Base-by-base conservation (phyloP, 2,113 vertebrate species). In the Nettapus auritus region DNA sequence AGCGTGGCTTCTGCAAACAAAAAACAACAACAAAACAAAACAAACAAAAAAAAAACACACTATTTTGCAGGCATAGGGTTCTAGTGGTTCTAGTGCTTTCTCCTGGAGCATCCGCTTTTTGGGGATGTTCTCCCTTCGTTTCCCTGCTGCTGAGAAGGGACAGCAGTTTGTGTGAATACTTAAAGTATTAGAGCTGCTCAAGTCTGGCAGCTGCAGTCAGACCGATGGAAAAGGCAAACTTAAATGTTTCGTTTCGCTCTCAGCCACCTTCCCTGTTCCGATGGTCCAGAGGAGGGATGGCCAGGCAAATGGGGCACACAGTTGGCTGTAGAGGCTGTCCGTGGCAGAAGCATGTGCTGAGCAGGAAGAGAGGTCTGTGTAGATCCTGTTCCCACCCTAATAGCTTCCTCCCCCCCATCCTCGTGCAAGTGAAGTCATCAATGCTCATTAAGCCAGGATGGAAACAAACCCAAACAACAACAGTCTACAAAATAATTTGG, bases 381-480 rank as follows among this genome's bases (percentile, higher is more conserved):
- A 31, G 94, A 86, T 93, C 66, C 16, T 69, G 53, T 90, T 92
- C 93, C 93, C 53, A 2, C 38, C 50, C 60, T 94, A 90, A 94
- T 94, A 75, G 83, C 53, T 94, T 92, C 40, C 55, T 66, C 92
- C 90, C 25, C 66, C n/a, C 60, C 33, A 6, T 64, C 29, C 33
- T 80, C 31, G 42, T 92, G 52, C 69, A 29, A 76, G 63, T 90
- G 90, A 87, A 94, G 92, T 94, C 92, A 94, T 90, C 94, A 96
- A 82, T 76, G 90, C 83, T 81, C 0, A 9, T 85, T 95, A 90
- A 93, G 86, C 86, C 92, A 95, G 96, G 94, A 96, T 97, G 83
- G 96, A 94, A 96, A 96, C 96, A 93, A 94, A 95, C 95, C 96
- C 94, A 97, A 97, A 96, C 93, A 97, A 93, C 85, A 91, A 88